Evolutionary conservation across 2,797 vertebrate genomes (phyloP).

Genomic region (Macroramphosus scolopax): DNA sequence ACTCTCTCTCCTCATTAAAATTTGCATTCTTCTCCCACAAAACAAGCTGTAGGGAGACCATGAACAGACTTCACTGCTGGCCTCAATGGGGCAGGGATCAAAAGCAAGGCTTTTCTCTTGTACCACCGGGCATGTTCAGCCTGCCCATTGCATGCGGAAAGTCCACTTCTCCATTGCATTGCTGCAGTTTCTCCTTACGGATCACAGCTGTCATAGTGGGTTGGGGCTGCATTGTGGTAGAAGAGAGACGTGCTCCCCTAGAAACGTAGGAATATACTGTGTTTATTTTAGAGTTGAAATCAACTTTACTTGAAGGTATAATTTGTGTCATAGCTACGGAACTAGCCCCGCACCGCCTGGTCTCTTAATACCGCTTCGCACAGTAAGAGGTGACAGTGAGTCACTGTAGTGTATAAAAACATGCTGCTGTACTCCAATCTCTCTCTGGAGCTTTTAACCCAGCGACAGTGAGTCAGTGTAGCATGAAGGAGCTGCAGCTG

Average conservation of each 20-base stretch:
- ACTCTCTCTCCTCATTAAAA: slow-evolving; percentile 68
- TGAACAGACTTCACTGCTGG: slow-evolving; percentile 25
- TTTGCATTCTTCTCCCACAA: slow-evolving; percentile 46
- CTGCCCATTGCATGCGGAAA: slow-evolving; percentile 72
- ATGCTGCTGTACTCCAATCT: too few species aligned
- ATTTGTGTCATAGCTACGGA: too few species aligned
- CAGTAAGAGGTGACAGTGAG: too few species aligned
- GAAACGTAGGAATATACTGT: slow-evolving; percentile 27
- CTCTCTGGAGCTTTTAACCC: too few species aligned
- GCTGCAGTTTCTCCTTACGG: slow-evolving; percentile 70
- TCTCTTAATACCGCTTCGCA: too few species aligned
- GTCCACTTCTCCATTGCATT: slow-evolving; percentile 74
- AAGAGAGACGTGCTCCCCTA: slow-evolving; percentile 30
- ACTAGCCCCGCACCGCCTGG: too few species aligned
- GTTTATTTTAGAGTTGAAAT: slow-evolving; percentile 15
- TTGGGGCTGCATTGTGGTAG: slow-evolving; percentile 22
- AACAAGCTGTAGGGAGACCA: slow-evolving; percentile 42
- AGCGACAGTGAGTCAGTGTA: too few species aligned
- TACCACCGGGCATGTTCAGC: slow-evolving; percentile 65
- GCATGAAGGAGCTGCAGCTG: too few species aligned
- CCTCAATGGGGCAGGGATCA: slow-evolving; percentile 38
- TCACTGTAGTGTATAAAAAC: too few species aligned
- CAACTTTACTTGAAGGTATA: slow-evolving; percentile 2
- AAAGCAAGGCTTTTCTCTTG: slow-evolving; percentile 75
- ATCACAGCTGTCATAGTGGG: slow-evolving; percentile 49